phyloP scores from a whole-genome alignment of 2,113 vertebrate genomes.

The Catharus minimus region DNA sequence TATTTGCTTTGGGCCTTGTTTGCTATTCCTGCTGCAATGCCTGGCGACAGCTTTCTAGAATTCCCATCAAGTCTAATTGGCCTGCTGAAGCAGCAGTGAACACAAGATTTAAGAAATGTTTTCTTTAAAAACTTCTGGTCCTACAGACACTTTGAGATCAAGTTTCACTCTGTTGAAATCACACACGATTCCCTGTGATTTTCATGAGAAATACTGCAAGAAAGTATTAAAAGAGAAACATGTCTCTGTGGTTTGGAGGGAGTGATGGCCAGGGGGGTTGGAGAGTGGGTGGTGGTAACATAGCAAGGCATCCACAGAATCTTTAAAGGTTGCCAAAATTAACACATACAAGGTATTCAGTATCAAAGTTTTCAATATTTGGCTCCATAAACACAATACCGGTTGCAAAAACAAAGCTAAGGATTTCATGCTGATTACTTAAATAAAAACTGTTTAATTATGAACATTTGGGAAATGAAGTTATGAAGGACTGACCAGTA shows the following conservation, averaged over 20 bases:
- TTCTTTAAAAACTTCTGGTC: constrained; percentile 93
- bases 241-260: constrained; percentile 79
- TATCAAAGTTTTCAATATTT: constrained; percentile 97
- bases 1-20: constrained; percentile 88
- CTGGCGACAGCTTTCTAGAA: constrained; percentile 80
- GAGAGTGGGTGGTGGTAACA: constrained; percentile 79
- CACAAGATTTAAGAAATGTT: constrained; percentile 85
- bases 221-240: constrained; percentile 74
- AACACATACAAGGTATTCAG: constrained; percentile 92
- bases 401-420: constrained; percentile 88
- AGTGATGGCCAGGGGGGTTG: constrained; percentile 73
- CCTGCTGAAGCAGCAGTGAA: constrained; percentile 75
- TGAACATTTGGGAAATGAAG: constrained; percentile 91
- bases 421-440: constrained; percentile 90
- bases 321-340: constrained; percentile 88
- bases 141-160: constrained; percentile 88
- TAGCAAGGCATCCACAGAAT: constrained; percentile 90
- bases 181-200: constrained; percentile 85
- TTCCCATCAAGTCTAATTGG: constrained; percentile 81
- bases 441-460: constrained; percentile 95
- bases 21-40: constrained; percentile 82
- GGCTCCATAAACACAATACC: constrained; percentile 91
- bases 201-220: constrained; percentile 71
- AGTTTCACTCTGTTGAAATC: constrained; percentile 85
- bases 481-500: constrained; percentile 80